Percentiles rank a stretch among this genome's conserved stretches.
Conservation (phyloP, 2,797 vertebrate genomes). For the Capromys pilorides region DNA sequence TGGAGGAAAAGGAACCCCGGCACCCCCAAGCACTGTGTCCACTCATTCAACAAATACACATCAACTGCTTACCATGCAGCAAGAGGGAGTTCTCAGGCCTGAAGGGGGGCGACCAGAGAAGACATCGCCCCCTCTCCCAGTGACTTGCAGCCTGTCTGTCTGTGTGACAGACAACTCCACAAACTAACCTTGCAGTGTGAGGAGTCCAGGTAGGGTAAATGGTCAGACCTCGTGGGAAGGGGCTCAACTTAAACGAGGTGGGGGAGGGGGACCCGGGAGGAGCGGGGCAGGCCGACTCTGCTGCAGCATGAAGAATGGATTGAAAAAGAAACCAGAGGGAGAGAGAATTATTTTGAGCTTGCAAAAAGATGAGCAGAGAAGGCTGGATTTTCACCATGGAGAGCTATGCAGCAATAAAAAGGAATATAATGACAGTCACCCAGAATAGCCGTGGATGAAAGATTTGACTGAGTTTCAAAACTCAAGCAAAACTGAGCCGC, state of each 20-base stretch:
- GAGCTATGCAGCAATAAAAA: neutral
- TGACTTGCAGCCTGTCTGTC: neutral
- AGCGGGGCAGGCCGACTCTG: neutral
- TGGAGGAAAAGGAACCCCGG: neutral
- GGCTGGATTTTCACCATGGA: neutral
- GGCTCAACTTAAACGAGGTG: neutral
- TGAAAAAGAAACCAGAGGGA: neutral
- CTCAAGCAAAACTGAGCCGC: neutral
- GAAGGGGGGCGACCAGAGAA: neutral
- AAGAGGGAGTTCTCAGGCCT: neutral
- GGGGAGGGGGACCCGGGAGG: no score
- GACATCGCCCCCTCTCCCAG: neutral
- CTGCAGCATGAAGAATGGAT: neutral
- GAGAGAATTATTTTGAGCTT: neutral
- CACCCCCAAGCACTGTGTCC: neutral
- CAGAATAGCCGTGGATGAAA: neutral
- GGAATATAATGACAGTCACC: neutral
- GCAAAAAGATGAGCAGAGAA: neutral
- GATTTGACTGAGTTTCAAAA: neutral
- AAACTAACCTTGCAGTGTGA: neutral
- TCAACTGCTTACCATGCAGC: rapidly evolving
- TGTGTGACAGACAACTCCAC: neutral
- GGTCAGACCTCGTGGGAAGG: neutral
- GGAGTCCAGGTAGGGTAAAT: neutral
- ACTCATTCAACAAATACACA: neutral